Conservation (phyloP, 1,140 invertebrate genomes). For the Diprion similis region DNA sequence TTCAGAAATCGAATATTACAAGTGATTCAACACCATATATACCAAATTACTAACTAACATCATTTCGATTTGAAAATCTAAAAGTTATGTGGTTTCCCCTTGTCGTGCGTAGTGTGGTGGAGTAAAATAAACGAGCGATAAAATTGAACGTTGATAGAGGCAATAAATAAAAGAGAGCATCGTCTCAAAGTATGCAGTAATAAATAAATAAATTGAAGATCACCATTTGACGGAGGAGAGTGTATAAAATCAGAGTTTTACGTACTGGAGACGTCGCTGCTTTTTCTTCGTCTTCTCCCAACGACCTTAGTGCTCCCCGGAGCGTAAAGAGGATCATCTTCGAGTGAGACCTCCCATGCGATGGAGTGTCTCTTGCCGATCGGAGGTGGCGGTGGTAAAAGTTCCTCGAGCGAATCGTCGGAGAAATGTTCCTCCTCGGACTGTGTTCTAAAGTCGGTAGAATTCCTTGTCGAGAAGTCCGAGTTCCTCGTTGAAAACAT, state of each 20-base stretch:
- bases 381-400: constrained; percentile 67
- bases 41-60: too few relatives aligned
- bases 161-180: constrained; percentile 11
- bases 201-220: background rate
- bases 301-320: constrained; percentile 77
- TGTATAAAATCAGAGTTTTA: constrained; percentile 12
- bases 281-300: constrained; percentile 62
- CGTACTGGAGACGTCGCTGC: constrained; percentile 64
- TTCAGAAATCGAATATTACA: too few relatives aligned
- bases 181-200: background rate
- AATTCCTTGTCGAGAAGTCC: constrained; percentile 56
- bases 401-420: constrained; percentile 81
- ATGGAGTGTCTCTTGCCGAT: constrained; percentile 78
- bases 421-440: constrained; percentile 78
- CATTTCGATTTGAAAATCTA: constrained; percentile 7
- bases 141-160: constrained; percentile 1
- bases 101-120: background rate
- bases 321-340: constrained; percentile 72
- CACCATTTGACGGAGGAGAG: background rate
- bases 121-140: background rate
- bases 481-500: constrained; percentile 57
- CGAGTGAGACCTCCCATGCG: constrained; percentile 82
- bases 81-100: too few relatives aligned
- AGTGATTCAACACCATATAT: too few relatives aligned
- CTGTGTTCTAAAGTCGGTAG: constrained; percentile 58